Conservation (phyloP, 2,888 invertebrate species). For the Epirrhoe tristata region DNA sequence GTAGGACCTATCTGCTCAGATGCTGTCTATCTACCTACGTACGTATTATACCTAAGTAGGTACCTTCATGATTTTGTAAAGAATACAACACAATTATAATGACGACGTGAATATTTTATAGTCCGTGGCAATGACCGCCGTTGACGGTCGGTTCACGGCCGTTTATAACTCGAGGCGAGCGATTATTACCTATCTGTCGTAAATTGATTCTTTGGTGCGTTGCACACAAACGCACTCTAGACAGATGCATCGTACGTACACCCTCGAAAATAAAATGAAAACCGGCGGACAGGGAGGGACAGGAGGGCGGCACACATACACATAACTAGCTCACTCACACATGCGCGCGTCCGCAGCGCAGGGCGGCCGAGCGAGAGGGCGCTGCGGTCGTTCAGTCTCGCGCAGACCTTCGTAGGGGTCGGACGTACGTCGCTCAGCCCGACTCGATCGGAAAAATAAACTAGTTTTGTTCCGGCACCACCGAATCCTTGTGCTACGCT, state of each 20-base stretch:
- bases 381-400: constrained; percentile 83
- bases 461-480: constrained; percentile 80
- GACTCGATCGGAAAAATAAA: constrained; percentile 78
- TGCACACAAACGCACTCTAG: constrained; percentile 42
- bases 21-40: neutral
- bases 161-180: constrained; percentile 69
- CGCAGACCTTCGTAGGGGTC: constrained; percentile 73
- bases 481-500: constrained; percentile 69
- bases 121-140: constrained; percentile 82
- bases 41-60: neutral
- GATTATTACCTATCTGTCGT: constrained; percentile 55
- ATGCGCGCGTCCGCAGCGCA: constrained; percentile 54
- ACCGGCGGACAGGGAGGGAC: constrained; percentile 51
- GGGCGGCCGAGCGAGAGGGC: constrained; percentile 69
- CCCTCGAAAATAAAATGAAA: constrained; percentile 63
- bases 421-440: constrained; percentile 71
- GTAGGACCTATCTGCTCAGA: too few relatives aligned
- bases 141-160: constrained; percentile 78
- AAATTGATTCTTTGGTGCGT: constrained; percentile 47
- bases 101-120: constrained; percentile 78
- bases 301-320: constrained; percentile 59
- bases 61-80: constrained; percentile 23
- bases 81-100: constrained; percentile 56
- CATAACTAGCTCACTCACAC: constrained; percentile 59
- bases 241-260: constrained; percentile 53